phyloP scores from a whole-genome alignment of 2,113 vertebrate species.

The Lepus europaeus region DNA sequence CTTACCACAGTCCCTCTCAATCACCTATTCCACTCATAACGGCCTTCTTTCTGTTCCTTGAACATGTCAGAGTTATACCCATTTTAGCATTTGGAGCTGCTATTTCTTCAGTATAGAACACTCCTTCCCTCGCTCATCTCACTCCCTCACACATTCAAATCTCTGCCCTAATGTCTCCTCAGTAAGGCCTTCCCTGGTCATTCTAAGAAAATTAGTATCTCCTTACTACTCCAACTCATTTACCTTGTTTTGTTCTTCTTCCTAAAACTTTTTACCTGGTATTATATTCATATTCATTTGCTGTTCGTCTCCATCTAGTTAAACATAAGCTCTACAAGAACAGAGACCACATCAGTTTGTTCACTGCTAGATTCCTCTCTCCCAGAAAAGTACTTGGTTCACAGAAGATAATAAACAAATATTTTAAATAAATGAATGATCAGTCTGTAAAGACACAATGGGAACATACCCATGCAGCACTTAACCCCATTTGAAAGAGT shows the following conservation, averaged over 20 bases:
- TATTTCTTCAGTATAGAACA: neutral
- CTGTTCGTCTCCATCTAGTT: neutral
- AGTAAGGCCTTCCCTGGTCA: neutral
- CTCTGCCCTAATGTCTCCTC: neutral
- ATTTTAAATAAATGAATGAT: slow-evolving; percentile 51
- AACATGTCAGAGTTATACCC: neutral
- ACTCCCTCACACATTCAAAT: neutral
- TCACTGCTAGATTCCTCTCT: neutral
- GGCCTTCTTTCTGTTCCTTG: neutral
- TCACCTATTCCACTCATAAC: neutral
- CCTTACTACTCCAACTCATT: neutral
- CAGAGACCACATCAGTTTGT: neutral
- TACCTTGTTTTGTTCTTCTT: neutral
- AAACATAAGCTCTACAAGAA: neutral
- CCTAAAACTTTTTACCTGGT: slow-evolving; percentile 7
- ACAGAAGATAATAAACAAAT: neutral
- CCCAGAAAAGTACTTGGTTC: neutral
- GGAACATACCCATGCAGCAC: neutral
- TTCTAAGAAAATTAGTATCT: slow-evolving; percentile 8
- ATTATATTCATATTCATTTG: neutral
- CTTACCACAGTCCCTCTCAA: neutral
- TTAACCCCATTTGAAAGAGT: slow-evolving; percentile 12
- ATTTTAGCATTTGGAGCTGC: neutral
- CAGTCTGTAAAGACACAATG: neutral
- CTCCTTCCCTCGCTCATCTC: neutral